Evolutionary conservation across 2,888 invertebrate genomes (phyloP).

Genomic region (Luperina testacea): DNA sequence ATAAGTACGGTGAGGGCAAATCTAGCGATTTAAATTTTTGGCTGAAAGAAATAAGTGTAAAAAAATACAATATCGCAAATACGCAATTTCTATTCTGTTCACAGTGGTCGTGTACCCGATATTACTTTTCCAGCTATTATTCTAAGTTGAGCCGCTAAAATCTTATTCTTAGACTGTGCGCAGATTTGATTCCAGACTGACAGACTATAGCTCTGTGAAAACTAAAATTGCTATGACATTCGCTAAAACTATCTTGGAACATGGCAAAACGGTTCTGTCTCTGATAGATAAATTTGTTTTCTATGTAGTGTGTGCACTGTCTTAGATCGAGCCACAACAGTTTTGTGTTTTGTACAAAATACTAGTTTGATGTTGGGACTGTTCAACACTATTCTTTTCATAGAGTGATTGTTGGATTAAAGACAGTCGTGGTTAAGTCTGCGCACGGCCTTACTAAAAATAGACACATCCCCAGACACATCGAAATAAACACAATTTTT

Average conservation of each 20-base stretch:
- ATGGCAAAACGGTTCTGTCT: background rate
- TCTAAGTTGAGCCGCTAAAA: slow-evolving; percentile 36
- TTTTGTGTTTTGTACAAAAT: background rate
- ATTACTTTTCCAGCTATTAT: slow-evolving; percentile 50
- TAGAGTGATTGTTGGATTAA: background rate
- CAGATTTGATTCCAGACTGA: background rate
- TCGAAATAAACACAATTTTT: background rate
- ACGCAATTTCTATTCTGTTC: slow-evolving; percentile 39
- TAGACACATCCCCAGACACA: background rate
- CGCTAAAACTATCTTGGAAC: background rate
- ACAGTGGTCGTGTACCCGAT: slow-evolving; percentile 31
- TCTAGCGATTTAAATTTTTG: slow-evolving; percentile 1
- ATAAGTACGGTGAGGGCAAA: background rate
- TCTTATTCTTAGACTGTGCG: slow-evolving; percentile 26
- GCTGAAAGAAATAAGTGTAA: slow-evolving; percentile 25
- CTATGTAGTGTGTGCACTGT: no score
- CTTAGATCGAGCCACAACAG: no score
- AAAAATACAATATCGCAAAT: slow-evolving; percentile 38
- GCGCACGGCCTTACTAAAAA: background rate
- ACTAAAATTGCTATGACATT: background rate
- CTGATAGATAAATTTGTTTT: background rate
- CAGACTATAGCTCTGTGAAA: background rate
- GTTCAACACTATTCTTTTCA: background rate
- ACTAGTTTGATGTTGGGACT: background rate
- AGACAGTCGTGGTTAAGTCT: background rate